These are phyloP conservation scores for Myioborus miniatus DNA, from an alignment of 2,797 vertebrate genomes.

Conservation along the genomic window DNA sequence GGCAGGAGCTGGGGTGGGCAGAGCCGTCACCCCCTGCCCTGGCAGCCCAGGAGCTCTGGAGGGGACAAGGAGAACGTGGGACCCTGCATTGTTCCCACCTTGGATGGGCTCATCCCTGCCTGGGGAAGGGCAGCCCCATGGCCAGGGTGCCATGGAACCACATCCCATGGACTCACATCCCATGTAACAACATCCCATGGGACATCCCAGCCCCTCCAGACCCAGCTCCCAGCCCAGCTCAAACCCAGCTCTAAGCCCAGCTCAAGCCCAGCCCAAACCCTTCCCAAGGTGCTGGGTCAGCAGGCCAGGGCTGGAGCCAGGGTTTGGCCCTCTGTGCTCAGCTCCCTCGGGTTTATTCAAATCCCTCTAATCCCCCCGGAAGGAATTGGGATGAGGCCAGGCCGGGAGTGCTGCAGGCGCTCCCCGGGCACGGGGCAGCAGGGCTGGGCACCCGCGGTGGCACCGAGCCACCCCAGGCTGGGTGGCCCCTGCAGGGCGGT, in stretches of 20 bases:
- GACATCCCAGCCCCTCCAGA: background rate
- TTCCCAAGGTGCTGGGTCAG: background rate
- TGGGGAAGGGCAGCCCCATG: background rate
- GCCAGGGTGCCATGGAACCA: background rate
- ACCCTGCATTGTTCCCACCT: rapidly evolving
- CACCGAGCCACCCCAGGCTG: background rate
- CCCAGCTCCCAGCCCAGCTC: too few species aligned
- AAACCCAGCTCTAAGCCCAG: rapidly evolving
- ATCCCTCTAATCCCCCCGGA: background rate
- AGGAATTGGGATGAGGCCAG: rapidly evolving
- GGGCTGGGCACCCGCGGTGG: background rate
- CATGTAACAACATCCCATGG: background rate
- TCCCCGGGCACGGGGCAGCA: background rate
- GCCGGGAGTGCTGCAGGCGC: background rate
- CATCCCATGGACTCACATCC: background rate
- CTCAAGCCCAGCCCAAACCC: rapidly evolving
- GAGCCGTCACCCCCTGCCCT: background rate
- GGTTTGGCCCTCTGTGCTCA: rapidly evolving
- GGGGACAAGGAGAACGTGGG: background rate
- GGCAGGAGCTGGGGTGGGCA: background rate
- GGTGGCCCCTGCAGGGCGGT: conserved; percentile 20
- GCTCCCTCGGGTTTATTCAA: background rate
- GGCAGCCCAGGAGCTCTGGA: background rate
- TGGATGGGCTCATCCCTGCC: background rate
- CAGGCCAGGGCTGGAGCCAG: rapidly evolving